Conservation (phyloP, 35 echinoderm and acorn worm genomes). For the Diadema setosum region DNA sequence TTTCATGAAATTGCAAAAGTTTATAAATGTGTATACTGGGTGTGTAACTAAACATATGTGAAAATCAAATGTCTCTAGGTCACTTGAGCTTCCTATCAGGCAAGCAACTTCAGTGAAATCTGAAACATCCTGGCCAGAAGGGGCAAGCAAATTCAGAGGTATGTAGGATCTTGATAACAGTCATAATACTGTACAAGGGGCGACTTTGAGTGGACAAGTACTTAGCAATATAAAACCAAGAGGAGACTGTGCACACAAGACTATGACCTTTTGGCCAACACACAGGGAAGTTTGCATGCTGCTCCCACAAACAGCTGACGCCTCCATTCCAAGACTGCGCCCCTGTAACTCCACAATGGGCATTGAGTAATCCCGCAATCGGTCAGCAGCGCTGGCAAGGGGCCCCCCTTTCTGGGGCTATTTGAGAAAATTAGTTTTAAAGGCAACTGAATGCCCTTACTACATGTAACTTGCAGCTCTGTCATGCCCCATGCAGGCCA, state of each 20-base stretch:
- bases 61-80: too few species aligned
- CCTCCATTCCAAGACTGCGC: not conserved
- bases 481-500: too few species aligned
- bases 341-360: not conserved
- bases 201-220: not conserved
- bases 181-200: not conserved
- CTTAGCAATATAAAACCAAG: not conserved
- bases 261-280: not conserved
- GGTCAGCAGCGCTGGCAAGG: not conserved
- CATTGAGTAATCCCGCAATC: not conserved
- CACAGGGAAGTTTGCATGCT: not conserved
- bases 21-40: too few species aligned
- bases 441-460: not conserved
- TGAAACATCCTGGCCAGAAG: not conserved
- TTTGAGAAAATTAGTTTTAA: not conserved
- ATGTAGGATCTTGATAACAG: not conserved
- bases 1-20: too few species aligned
- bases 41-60: too few species aligned
- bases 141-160: not conserved
- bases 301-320: not conserved
- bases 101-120: not conserved
- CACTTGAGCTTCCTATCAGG: too few species aligned
- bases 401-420: not conserved
- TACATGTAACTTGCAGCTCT: not conserved
- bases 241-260: not conserved